Percentiles rank a stretch among this genome's conserved stretches.
These are phyloP conservation scores for Gerris buenoi DNA, from an alignment of 1,140 invertebrate genomes.

Conservation along the genomic window DNA sequence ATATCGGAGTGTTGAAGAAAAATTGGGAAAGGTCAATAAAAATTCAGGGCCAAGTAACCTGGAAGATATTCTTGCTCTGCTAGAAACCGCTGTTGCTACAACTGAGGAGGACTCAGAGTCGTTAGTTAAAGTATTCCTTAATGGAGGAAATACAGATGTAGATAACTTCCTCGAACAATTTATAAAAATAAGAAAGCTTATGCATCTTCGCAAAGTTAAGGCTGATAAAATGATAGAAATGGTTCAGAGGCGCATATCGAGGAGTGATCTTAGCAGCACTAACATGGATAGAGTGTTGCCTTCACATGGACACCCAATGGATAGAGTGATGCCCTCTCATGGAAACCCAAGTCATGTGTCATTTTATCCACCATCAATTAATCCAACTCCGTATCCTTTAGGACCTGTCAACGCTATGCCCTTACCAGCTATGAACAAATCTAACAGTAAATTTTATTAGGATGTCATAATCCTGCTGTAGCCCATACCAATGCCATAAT, in stretches of 20 bases:
- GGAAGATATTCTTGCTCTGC: constrained; percentile 63
- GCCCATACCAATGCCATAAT: too few species aligned
- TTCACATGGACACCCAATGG: too few species aligned
- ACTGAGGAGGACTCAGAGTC: constrained; percentile 77
- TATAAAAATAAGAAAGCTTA: constrained; percentile 17
- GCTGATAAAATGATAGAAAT: constrained; percentile 25
- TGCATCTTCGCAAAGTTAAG: constrained; percentile 24
- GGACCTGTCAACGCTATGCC: not conserved
- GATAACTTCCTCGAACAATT: constrained; percentile 24
- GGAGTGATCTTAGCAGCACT: not conserved
- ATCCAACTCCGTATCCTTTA: not conserved
- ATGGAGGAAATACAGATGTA: constrained; percentile 20
- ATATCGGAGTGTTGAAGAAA: constrained; percentile 48
- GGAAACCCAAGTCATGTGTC: not conserved
- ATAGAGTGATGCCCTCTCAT: not conserved
- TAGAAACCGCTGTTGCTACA: constrained; percentile 71
- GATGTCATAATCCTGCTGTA: too few species aligned
- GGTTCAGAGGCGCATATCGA: constrained; percentile 8
- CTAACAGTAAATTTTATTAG: not conserved
- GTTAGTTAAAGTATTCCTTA: constrained; percentile 20
- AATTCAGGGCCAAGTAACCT: constrained; percentile 23
- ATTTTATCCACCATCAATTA: not conserved
- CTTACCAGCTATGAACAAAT: not conserved
- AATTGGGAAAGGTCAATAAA: constrained; percentile 47
- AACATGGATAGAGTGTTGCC: not conserved